A percentile compares a stretch with the other conserved stretches of the same genome.
phyloP scores from a whole-genome alignment of 2,797 vertebrate genomes.

The Dipus sagitta region DNA sequence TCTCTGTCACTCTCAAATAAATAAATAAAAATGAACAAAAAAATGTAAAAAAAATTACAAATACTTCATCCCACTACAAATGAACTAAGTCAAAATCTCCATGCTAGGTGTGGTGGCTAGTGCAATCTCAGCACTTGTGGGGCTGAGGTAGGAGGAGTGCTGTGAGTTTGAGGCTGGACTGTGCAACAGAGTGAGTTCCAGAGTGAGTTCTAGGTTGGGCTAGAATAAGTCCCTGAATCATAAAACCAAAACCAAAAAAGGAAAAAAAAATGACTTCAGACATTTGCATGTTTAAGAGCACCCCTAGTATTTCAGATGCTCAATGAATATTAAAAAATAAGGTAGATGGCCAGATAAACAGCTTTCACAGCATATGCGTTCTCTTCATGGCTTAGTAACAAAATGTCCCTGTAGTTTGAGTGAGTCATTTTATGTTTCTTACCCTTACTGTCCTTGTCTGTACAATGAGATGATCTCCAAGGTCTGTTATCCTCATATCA shows the following conservation, averaged over 20 bases:
- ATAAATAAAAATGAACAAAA: too few relatives aligned
- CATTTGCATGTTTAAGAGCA: constrained; percentile 33
- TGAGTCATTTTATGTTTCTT: constrained; percentile 53
- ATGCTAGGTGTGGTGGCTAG: too few relatives aligned
- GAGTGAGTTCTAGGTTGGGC: too few relatives aligned
- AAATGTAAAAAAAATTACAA: too few relatives aligned
- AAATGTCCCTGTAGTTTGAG: background rate
- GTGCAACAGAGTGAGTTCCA: too few relatives aligned
- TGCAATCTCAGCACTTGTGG: too few relatives aligned
- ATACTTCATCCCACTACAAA: background rate
- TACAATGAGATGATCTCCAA: constrained; percentile 44
- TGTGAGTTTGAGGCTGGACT: too few relatives aligned
- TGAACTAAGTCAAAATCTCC: constrained; percentile 8
- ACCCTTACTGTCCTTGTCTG: constrained; percentile 54
- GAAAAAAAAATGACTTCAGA: background rate
- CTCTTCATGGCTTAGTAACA: constrained; percentile 31
- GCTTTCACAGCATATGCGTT: constrained; percentile 44
- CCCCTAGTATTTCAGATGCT: constrained; percentile 2
- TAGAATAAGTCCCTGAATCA: too few relatives aligned
- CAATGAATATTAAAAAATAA: constrained; percentile 44
- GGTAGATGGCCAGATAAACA: constrained; percentile 30
- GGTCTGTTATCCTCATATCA: constrained; percentile 47
- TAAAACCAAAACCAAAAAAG: too few relatives aligned
- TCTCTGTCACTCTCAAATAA: too few relatives aligned
- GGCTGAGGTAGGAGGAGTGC: too few relatives aligned